These are phyloP conservation scores for Escarpia spicata DNA, from an alignment of 2,888 invertebrate species.

Conservation along the genomic window DNA sequence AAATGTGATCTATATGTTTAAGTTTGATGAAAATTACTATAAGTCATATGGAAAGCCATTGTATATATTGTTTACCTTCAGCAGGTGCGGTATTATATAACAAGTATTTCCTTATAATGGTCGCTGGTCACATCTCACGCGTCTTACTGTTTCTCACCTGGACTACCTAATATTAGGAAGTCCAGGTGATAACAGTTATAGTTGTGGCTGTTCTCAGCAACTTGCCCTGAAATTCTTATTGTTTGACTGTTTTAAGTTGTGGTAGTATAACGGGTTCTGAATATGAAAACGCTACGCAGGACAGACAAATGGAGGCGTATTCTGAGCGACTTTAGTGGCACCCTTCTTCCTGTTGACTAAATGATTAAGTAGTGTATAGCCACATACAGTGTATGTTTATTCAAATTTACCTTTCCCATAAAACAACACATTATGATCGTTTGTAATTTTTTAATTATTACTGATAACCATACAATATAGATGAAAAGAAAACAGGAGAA, in stretches of 20 bases:
- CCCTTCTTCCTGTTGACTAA: too few relatives aligned
- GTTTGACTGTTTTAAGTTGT: too few relatives aligned
- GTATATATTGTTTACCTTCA: neutral
- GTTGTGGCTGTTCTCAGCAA: too few relatives aligned
- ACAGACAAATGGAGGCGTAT: too few relatives aligned
- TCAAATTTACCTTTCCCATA: neutral
- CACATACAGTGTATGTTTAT: too few relatives aligned
- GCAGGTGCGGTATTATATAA: neutral
- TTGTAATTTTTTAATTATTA: neutral
- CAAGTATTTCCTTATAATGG: neutral
- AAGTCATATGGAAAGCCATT: neutral
- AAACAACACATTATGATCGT: neutral
- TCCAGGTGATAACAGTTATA: neutral
- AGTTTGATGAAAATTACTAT: neutral
- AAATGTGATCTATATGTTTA: neutral
- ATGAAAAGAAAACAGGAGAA: neutral
- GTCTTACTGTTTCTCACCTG: neutral
- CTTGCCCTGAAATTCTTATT: too few relatives aligned
- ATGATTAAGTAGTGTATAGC: too few relatives aligned
- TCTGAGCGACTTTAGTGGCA: too few relatives aligned
- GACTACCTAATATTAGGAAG: neutral
- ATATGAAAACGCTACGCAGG: too few relatives aligned
- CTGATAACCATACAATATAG: neutral
- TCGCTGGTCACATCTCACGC: neutral
- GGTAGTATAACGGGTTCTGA: too few relatives aligned